Percentiles rank a stretch among this genome's conserved stretches.
These are phyloP conservation scores for Emesis furor DNA, from an alignment of 2,888 invertebrate genomes.

Conservation along the genomic window DNA sequence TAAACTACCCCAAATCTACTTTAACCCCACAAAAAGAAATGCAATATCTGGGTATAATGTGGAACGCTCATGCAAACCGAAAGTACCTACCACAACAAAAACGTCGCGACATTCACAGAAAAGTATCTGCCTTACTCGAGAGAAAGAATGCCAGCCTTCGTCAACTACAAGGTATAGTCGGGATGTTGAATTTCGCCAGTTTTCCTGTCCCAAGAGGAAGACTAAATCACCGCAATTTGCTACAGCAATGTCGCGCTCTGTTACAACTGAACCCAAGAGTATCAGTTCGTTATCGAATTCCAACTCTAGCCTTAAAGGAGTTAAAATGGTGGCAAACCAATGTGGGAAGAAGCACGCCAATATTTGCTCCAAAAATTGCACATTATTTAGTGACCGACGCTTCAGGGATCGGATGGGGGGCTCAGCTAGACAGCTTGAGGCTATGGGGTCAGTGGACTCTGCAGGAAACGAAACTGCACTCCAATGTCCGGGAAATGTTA, in stretches of 20 bases:
- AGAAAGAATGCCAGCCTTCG: slow-evolving; percentile 35
- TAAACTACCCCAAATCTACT: slow-evolving; percentile 61
- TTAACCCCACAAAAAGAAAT: slow-evolving; percentile 39
- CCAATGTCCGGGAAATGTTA: slow-evolving; percentile 66
- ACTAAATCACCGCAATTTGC: slow-evolving; percentile 61
- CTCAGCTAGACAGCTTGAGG: slow-evolving; percentile 45
- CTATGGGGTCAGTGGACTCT: slow-evolving; percentile 38
- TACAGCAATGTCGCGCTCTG: slow-evolving; percentile 20
- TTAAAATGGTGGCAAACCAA: slow-evolving; percentile 9
- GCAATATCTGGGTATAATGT: slow-evolving; percentile 40
- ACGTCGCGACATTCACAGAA: slow-evolving; percentile 12
- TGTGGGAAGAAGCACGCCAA: not conserved
- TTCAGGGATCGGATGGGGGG: slow-evolving; percentile 61
- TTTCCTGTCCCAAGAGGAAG: slow-evolving; percentile 70
- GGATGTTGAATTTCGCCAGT: slow-evolving; percentile 70
- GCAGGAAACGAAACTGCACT: slow-evolving; percentile 49
- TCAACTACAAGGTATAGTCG: slow-evolving; percentile 67
- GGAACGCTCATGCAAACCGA: slow-evolving; percentile 47
- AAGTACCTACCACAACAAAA: slow-evolving; percentile 53
- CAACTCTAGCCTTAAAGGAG: not conserved
- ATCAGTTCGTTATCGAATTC: not conserved
- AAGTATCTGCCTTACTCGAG: slow-evolving; percentile 3
- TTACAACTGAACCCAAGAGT: not conserved
- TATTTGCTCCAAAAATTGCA: slow-evolving; percentile 4
- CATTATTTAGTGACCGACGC: slow-evolving; percentile 56